phyloP scores from a whole-genome alignment of 2,113 vertebrate species.

The Chionomys nivalis region DNA sequence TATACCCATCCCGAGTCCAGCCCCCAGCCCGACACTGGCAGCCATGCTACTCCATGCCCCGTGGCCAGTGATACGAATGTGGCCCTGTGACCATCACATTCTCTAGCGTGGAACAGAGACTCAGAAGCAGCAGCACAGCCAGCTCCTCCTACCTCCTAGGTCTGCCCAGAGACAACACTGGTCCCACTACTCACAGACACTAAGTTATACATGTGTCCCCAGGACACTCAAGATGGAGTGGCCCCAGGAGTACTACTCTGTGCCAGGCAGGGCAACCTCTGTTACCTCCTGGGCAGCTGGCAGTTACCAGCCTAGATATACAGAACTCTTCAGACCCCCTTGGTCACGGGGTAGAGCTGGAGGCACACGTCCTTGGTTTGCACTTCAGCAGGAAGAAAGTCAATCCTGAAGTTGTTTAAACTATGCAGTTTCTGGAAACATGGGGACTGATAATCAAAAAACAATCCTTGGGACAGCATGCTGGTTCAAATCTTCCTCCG shows the following conservation, averaged over 20 bases:
- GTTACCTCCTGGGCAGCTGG: too few relatives aligned
- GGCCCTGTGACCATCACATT: neutral
- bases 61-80: neutral
- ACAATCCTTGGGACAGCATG: neutral
- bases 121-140: neutral
- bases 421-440: neutral
- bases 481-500: neutral
- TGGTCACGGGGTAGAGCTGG: neutral
- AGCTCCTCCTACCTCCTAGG: neutral
- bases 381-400: neutral
- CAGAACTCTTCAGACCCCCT: neutral
- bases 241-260: neutral
- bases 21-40: neutral
- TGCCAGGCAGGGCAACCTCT: neutral
- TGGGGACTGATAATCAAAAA: neutral
- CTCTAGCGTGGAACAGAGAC: neutral
- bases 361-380: accelerated
- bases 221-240: accelerated
- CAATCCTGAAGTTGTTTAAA: neutral
- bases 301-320: neutral
- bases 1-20: neutral
- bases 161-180: neutral
- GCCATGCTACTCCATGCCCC: neutral
- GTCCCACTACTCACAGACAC: neutral
- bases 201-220: neutral